Evolutionary conservation across 2,113 vertebrate species (phyloP), one percentile per base, ranked within the genome.

Genomic region (Rhipidura dahli): DNA sequence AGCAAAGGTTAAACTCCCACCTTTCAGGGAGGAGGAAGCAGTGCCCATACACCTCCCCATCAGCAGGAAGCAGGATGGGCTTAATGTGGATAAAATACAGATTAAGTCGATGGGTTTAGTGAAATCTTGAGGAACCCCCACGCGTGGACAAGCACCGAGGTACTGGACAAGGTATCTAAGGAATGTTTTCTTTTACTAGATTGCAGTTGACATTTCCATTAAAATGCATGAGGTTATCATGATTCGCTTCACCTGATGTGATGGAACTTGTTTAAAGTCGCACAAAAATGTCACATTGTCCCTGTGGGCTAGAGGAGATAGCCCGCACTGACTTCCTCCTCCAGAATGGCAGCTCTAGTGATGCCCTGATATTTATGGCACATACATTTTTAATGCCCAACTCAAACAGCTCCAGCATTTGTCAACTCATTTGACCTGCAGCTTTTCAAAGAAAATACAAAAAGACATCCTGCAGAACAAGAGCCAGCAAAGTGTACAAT

Each of bases 371-470:
- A 87, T 75, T 92, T 92, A 77, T 20, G 47, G 63, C 60, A 84
- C 57, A 15, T 90, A n/a, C 35, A 78, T 96, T 86, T 89, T 95
- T 93, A 86, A 96, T 75, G 64, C 47, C 83, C 76, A 82, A 68
- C 68, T 75, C 64, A 90, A 93, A 86, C 5, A 5, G 22, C 59
- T 90, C 71, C 88, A 88, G 60, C 47, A 53, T 71, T 94, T 89
- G 60, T 78, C 85, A 93, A 44, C 79, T 75, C 80, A 53, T 81
- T 73, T 86, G 60, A 90, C 76, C 82, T 27, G 37, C 51, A 64
- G 66, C 44, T 94, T 92, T 83, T 54, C 66, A 88, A 83, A 73
- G 47, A n/a, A 80, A 60, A 87, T 39, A 71, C 44, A 81, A 24
- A 75, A 57, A 70, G 76, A 39, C 47, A 19, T 0, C 4, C 24